Conservation (phyloP, 2,888 invertebrate genomes). For the Thalpophila matura region DNA sequence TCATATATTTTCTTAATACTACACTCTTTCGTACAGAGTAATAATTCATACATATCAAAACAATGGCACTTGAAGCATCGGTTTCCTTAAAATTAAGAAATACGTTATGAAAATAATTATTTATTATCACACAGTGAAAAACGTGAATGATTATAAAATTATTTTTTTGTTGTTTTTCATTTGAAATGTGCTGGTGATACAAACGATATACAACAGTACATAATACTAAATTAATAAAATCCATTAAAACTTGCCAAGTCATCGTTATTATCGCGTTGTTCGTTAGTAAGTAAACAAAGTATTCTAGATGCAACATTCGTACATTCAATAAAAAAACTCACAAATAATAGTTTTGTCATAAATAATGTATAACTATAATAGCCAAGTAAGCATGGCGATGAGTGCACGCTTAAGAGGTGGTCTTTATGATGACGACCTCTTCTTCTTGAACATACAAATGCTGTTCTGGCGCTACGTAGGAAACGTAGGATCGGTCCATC, state of each 20-base stretch:
- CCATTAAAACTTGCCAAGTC: constrained; percentile 84
- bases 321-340: constrained; percentile 65
- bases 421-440: constrained; percentile 83
- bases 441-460: constrained; percentile 84
- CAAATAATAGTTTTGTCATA: constrained; percentile 56
- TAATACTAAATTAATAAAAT: constrained; percentile 66
- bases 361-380: constrained; percentile 44
- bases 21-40: constrained; percentile 64
- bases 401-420: constrained; percentile 69
- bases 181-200: constrained; percentile 79
- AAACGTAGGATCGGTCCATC: constrained; percentile 81
- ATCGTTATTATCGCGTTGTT: constrained; percentile 67
- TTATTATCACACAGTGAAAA: constrained; percentile 72
- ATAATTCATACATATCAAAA: constrained; percentile 64
- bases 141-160: constrained; percentile 70
- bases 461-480: constrained; percentile 81
- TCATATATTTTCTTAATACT: constrained; percentile 65
- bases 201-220: constrained; percentile 63
- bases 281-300: constrained; percentile 47
- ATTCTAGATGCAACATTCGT: constrained; percentile 62
- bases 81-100: constrained; percentile 73
- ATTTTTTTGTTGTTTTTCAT: constrained; percentile 77
- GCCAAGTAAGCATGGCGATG: constrained; percentile 31
- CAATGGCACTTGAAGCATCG: constrained; percentile 88
- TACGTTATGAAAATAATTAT: constrained; percentile 54